phyloP scores from a whole-genome alignment of 1,140 invertebrate species.

The Microplitis mediator region DNA sequence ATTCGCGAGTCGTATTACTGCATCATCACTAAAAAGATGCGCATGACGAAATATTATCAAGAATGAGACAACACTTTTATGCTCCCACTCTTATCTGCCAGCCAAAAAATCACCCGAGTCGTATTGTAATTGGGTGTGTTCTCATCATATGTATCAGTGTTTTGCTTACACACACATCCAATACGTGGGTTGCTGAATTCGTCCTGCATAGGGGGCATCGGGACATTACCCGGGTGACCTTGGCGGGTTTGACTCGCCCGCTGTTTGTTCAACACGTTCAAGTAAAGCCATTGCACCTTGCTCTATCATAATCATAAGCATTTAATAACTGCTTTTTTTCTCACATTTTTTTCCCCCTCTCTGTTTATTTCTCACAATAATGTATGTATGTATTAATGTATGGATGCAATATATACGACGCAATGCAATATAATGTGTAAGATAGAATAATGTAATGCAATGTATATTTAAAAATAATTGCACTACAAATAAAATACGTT shows the following conservation, averaged over 20 bases:
- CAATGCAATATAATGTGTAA: too few relatives aligned
- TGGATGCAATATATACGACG: too few relatives aligned
- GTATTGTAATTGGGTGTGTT: not conserved
- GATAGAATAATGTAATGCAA: too few relatives aligned
- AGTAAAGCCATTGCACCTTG: constrained; percentile 58
- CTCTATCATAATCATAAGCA: constrained; percentile 57
- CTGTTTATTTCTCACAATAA: not conserved
- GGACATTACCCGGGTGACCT: constrained; percentile 63
- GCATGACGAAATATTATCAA: too few relatives aligned
- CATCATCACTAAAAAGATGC: too few relatives aligned
- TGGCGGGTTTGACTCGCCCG: constrained; percentile 49
- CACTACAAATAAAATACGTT: too few relatives aligned
- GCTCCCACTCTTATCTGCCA: too few relatives aligned
- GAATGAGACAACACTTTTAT: too few relatives aligned
- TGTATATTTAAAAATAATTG: too few relatives aligned
- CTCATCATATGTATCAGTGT: not conserved
- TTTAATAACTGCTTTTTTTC: constrained; percentile 18
- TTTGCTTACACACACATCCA: not conserved
- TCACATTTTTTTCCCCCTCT: constrained; percentile 16
- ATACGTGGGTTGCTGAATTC: constrained; percentile 53
- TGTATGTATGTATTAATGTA: too few relatives aligned
- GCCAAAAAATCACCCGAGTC: not conserved
- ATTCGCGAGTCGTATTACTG: too few relatives aligned
- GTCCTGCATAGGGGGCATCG: constrained; percentile 64
- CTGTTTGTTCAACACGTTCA: constrained; percentile 54